phyloP scores from a whole-genome alignment of 1,140 invertebrate species.

The Drosophila orena region DNA sequence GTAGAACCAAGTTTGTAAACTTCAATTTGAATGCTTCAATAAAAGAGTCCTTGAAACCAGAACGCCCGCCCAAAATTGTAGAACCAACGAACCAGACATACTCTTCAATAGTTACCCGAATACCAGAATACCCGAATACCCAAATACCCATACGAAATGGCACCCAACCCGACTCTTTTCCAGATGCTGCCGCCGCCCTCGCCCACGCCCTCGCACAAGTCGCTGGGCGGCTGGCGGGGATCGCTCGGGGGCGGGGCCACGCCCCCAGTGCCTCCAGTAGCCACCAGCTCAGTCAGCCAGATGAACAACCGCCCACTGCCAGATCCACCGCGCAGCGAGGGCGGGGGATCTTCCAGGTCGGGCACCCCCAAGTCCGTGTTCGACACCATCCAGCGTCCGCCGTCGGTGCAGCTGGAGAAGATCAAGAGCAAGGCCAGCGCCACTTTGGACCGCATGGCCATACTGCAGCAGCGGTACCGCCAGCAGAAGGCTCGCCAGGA shows the following conservation, averaged over 20 bases:
- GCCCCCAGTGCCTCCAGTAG: slow-evolving; percentile 10
- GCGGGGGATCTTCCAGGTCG: slow-evolving; percentile 71
- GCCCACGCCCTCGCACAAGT: slow-evolving; percentile 76
- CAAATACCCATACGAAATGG: slow-evolving; percentile 45
- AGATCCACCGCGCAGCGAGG: slow-evolving; percentile 78
- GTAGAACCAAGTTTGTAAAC: slow-evolving; percentile 75
- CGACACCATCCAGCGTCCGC: slow-evolving; percentile 78
- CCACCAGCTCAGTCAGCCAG: slow-evolving; percentile 8
- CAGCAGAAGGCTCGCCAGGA: slow-evolving; percentile 86
- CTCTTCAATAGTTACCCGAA: slow-evolving; percentile 19
- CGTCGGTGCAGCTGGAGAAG: slow-evolving; percentile 83
- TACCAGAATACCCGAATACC: slow-evolving; percentile 25
- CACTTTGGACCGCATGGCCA: slow-evolving; percentile 83
- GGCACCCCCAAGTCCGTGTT: slow-evolving; percentile 82
- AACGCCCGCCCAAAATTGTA: slow-evolving; percentile 27
- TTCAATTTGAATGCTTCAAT: slow-evolving; percentile 70
- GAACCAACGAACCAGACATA: slow-evolving; percentile 12
- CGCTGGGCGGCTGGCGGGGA: slow-evolving; percentile 63
- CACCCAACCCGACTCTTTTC: slow-evolving; percentile 57
- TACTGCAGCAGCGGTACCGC: slow-evolving; percentile 88
- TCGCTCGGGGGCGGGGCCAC: slow-evolving; percentile 30
- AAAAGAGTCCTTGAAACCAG: slow-evolving; percentile 55
- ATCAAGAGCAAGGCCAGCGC: slow-evolving; percentile 83
- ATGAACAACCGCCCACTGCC: slow-evolving; percentile 79
- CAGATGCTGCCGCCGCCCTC: slow-evolving; percentile 77